Evolutionary conservation across 2,113 vertebrate species (phyloP).

Genomic region (Notechis scutatus): DNA sequence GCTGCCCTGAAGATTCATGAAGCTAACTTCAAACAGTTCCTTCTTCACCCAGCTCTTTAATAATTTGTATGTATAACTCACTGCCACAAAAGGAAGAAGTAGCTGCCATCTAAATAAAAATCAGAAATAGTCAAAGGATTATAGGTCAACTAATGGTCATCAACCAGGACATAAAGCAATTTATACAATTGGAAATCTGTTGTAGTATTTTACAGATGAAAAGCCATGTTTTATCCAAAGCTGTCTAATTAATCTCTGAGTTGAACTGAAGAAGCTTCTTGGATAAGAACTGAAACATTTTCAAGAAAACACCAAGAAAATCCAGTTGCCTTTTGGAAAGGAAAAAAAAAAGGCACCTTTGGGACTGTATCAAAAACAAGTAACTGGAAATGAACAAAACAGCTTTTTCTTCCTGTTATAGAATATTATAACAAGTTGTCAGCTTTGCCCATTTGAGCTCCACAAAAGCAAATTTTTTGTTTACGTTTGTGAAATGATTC

Average conservation of each 20-base stretch:
- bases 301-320: not conserved
- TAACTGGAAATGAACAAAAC: not conserved
- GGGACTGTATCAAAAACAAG: not conserved
- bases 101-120: not conserved
- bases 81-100: not conserved
- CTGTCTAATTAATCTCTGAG: not conserved
- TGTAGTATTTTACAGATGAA: not conserved
- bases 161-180: not conserved
- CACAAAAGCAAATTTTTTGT: not conserved
- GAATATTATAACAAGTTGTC: not conserved
- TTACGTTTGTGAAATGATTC: not conserved
- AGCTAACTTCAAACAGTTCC: not conserved
- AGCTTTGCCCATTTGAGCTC: not conserved
- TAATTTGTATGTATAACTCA: not conserved
- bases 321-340: not conserved
- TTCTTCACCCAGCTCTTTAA: not conserved
- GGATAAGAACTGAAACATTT: not conserved
- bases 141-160: not conserved
- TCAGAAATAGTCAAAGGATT: not conserved
- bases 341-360: not conserved
- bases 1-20: not conserved
- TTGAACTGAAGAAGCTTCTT: not conserved
- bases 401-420: not conserved
- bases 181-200: not conserved
- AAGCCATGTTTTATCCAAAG: not conserved